Evolutionary conservation across 2,113 vertebrate species (phyloP), one percentile per base, ranked within the genome.

Genomic region (Cairina moschata): DNA sequence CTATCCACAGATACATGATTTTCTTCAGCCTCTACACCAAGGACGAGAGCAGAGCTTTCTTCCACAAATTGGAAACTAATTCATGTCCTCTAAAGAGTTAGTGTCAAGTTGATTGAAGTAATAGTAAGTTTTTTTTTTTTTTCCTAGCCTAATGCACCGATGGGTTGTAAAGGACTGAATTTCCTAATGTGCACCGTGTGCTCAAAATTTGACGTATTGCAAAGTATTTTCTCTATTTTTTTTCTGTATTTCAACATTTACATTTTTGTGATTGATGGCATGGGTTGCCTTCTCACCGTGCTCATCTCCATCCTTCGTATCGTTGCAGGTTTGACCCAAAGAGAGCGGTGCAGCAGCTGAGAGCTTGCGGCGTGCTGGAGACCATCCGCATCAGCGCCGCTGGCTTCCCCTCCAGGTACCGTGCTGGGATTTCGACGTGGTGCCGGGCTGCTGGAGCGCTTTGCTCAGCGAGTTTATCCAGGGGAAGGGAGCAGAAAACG

Each of bases 331-430:
- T 99, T 85, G 99, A 99, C 92, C 99, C 99, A 12, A 99, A 99
- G 96, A 98, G 99, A 42, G 99, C 99, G 2, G 99, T 99, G 52
- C 99, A 99, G 97, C 99, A 99, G 96, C 98, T 99, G 92, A 98
- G 99, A 94, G 99, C 99, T 6, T 99, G 99, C 15, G 99, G 99
- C 9, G 99, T 99, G 28, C 97, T 99, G 92, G 99, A 99, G 96
- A 99, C 99, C 34, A 99, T 99, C 94, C 98, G 99, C 7, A 99
- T 99, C 96, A 99, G 99, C 4, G 99, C 99, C 2, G 99, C 99
- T 4, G 99, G 99, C 36, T 99, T 99, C 97, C 99, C 99, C 16
- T 99, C 99, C 54, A 99, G 99, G 99, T 99, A 93, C 72, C 0
- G 2, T 13, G n/a, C 26, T 40, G 89, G 48, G 44, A 3, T 5